phyloP scores from a whole-genome alignment of 2,797 vertebrate genomes.

The Pseudochaenichthys georgianus region DNA sequence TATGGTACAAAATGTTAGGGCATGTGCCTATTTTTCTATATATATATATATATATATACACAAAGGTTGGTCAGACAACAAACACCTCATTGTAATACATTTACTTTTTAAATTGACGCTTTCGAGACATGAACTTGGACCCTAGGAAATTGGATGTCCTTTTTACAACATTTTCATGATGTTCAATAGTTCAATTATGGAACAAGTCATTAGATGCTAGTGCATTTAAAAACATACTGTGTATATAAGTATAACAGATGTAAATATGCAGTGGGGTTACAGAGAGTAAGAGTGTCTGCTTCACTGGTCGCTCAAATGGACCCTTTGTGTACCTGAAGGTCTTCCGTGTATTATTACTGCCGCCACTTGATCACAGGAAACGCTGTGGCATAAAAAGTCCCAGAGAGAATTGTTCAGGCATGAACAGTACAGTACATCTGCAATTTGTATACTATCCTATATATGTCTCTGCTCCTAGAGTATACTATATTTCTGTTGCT shows the following conservation, averaged over 20 bases:
- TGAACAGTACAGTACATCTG: too few species aligned
- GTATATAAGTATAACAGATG: neutral
- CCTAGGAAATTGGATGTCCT: neutral
- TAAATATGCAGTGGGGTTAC: too few species aligned
- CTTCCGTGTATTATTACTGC: constrained; percentile 14
- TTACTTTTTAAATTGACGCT: too few species aligned
- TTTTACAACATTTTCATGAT: neutral
- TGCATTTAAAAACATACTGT: neutral
- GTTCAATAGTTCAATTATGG: neutral
- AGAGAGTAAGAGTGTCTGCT: neutral
- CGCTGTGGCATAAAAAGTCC: neutral
- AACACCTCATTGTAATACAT: neutral
- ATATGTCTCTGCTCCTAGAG: too few species aligned
- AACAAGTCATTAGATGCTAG: neutral
- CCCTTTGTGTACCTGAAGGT: constrained; percentile 10
- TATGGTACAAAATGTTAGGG: too few species aligned
- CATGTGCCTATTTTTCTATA: neutral
- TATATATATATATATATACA: too few species aligned
- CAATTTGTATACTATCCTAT: too few species aligned
- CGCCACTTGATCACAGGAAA: constrained; percentile 28
- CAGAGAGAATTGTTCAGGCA: neutral
- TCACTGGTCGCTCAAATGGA: constrained; percentile 15
- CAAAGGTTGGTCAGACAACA: neutral
- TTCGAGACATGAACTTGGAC: neutral
- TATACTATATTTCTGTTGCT: too few species aligned